Percentiles rank a stretch among this genome's conserved stretches.
These are phyloP conservation scores for Mastomys coucha DNA, from an alignment of 2,113 vertebrate species.

Conservation along the genomic window DNA sequence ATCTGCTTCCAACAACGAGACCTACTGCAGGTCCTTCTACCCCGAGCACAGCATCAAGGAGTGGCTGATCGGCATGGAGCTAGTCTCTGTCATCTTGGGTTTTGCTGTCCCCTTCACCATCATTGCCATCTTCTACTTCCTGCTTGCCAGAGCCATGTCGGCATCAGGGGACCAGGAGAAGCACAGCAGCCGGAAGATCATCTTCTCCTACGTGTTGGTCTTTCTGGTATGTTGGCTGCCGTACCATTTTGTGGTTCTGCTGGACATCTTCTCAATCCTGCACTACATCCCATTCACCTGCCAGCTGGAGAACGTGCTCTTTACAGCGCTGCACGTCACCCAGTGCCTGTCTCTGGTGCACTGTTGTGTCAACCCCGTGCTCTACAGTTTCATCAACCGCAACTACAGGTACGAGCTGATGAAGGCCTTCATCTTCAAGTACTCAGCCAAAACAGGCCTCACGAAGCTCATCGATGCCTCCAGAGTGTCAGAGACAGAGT, in stretches of 20 bases:
- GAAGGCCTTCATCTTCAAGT: constrained; percentile 96
- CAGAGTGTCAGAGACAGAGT: constrained; percentile 90
- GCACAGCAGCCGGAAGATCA: constrained; percentile 89
- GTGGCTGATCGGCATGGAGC: constrained; percentile 93
- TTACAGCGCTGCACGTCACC: constrained; percentile 90
- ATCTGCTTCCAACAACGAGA: constrained; percentile 85
- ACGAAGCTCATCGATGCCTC: constrained; percentile 93
- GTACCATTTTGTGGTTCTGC: constrained; percentile 90
- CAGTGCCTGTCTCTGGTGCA: constrained; percentile 94
- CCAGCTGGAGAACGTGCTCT: constrained; percentile 92
- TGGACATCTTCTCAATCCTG: constrained; percentile 92
- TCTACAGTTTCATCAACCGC: constrained; percentile 94
- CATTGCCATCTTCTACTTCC: constrained; percentile 91
- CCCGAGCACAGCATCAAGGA: constrained; percentile 89
- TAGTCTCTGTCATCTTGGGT: constrained; percentile 91
- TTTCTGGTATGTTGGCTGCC: constrained; percentile 96
- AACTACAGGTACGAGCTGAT: constrained; percentile 95
- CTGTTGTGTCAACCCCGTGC: constrained; percentile 94
- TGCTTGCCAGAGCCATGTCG: constrained; percentile 88
- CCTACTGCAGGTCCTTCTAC: constrained; percentile 91
- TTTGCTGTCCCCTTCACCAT: constrained; percentile 93
- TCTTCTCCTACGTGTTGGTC: constrained; percentile 93
- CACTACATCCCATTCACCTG: constrained; percentile 92
- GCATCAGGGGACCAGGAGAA: constrained; percentile 90
- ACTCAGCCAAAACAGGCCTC: constrained; percentile 94